Percentiles rank a stretch among this genome's conserved stretches.
phyloP scores from a whole-genome alignment of 2,888 invertebrate species.

The Achlya flavicornis region DNA sequence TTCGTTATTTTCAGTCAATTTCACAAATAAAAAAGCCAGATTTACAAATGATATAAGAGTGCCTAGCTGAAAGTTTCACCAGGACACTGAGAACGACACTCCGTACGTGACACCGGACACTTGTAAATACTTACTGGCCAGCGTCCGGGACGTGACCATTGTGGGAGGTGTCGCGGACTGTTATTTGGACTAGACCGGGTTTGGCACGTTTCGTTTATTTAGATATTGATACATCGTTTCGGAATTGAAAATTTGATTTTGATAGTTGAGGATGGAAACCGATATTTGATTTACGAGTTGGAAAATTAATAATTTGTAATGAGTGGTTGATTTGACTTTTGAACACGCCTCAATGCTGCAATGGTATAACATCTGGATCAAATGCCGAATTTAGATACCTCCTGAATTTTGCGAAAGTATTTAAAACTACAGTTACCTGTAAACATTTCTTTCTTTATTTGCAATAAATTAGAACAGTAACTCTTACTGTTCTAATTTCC shows the following conservation, averaged over 20 bases:
- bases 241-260: not conserved
- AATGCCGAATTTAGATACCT: no score
- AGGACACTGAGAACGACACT: constrained; percentile 1
- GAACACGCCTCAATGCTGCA: no score
- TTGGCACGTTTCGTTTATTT: not conserved
- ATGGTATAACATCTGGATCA: no score
- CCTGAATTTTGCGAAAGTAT: no score
- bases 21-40: not conserved
- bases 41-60: not conserved
- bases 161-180: not conserved
- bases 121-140: not conserved
- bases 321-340: no score
- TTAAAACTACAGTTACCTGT: no score
- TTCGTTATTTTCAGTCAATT: not conserved
- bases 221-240: constrained; percentile 4
- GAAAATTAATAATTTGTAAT: not conserved
- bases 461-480: no score
- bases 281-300: not conserved
- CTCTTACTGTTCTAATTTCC: no score
- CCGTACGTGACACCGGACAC: constrained; percentile 5
- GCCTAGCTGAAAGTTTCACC: not conserved
- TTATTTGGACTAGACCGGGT: not conserved
- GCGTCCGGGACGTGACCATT: not conserved
- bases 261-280: not conserved
- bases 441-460: no score